phyloP scores from a whole-genome alignment of 2,113 vertebrate genomes.

The Neopipo cinnamomea region DNA sequence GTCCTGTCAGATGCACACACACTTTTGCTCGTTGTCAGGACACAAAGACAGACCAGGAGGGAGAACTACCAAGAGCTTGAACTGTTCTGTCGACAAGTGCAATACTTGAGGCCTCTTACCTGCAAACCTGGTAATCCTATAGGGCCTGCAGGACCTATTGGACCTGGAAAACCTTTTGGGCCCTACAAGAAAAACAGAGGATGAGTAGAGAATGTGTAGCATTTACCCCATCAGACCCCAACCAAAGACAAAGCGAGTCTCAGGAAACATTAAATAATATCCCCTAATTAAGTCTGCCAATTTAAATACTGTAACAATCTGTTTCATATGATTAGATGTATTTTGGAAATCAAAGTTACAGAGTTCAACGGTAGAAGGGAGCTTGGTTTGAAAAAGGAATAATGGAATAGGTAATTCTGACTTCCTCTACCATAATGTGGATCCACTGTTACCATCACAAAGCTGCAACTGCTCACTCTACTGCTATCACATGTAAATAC shows the following conservation, averaged over 20 bases:
- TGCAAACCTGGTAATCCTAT: constrained; percentile 74
- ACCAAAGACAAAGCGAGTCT: background rate
- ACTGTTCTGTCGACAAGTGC: background rate
- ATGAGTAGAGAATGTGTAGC: background rate
- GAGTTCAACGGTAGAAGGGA: too few relatives aligned
- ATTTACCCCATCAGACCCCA: background rate
- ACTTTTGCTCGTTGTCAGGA: background rate
- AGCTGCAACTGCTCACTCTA: too few relatives aligned
- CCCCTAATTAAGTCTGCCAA: too few relatives aligned
- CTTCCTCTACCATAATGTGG: too few relatives aligned
- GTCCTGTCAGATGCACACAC: background rate
- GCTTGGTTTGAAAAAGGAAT: too few relatives aligned
- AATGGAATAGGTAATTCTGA: too few relatives aligned
- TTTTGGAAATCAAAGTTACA: too few relatives aligned
- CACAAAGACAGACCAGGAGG: background rate
- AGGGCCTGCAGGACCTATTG: constrained; percentile 74
- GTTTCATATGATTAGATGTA: too few relatives aligned
- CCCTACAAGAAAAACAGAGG: constrained; percentile 72
- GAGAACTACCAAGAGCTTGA: background rate
- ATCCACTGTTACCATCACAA: too few relatives aligned
- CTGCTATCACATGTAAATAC: too few relatives aligned
- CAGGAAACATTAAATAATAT: background rate
- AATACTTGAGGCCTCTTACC: background rate
- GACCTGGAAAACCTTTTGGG: constrained; percentile 74
- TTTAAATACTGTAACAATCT: too few relatives aligned